These are phyloP conservation scores for Momotus momota DNA, from an alignment of 2,797 vertebrate species.

Conservation along the genomic window DNA sequence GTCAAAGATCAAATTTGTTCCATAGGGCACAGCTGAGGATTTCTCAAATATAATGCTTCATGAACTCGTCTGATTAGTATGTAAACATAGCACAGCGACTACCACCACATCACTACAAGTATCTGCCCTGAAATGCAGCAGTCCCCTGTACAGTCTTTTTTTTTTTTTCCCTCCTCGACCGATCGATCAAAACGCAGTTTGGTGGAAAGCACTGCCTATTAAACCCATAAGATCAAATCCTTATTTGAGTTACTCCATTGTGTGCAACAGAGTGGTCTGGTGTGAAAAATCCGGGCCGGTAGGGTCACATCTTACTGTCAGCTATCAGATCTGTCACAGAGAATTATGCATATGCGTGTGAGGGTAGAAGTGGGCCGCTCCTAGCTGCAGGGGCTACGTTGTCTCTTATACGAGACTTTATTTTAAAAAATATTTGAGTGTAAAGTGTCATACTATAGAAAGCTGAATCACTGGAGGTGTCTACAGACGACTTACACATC, in stretches of 20 bases:
- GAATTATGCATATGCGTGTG: neutral
- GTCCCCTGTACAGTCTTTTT: neutral
- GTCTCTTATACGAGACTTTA: neutral
- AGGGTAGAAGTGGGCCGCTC: neutral
- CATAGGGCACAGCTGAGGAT: slow-evolving; percentile 2
- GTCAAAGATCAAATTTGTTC: slow-evolving; percentile 50
- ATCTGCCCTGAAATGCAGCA: neutral
- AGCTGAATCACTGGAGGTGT: neutral
- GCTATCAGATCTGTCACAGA: neutral
- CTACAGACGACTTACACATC: neutral
- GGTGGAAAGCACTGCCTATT: neutral
- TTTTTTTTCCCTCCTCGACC: neutral
- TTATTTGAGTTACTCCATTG: neutral
- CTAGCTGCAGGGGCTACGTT: neutral
- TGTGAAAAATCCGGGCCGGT: neutral
- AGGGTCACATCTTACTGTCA: neutral
- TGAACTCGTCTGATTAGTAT: slow-evolving; percentile 22
- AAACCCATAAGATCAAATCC: neutral
- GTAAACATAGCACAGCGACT: slow-evolving; percentile 26
- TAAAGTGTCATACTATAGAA: neutral
- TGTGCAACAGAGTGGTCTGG: neutral
- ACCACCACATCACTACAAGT: neutral
- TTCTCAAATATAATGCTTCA: slow-evolving; percentile 14
- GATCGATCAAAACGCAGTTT: neutral
- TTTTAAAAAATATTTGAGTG: neutral